Base-by-base conservation (phyloP, 2,113 vertebrate species). In the Oncorhynchus nerka region DNA sequence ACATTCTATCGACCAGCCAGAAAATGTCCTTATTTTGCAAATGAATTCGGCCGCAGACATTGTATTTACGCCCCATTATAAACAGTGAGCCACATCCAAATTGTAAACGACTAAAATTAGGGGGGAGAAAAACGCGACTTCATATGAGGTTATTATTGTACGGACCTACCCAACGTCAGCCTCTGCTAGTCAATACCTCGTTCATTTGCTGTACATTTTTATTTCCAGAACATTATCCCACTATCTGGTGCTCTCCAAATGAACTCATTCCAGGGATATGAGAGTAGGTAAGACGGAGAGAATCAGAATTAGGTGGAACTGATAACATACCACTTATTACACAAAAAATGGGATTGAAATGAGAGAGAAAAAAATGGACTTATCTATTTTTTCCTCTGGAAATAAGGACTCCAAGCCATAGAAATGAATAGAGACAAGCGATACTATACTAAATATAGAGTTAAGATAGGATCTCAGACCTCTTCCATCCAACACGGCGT, bases 271-370 rank as follows among this genome's bases (percentile, higher is more conserved):
- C 28, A 49, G 15, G 57, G 71, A 55, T 32, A 59, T 51, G 45
- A 74, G 6, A 4, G 13, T 4, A 1, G 15, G 22, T n/a, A 1
- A 20, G 70, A 32, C 67, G 13, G 28, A 3, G 30, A 68, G 19
- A 16, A 49, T 3, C 71, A n/a, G 12, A 71, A 16, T n/a, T 16
- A 78, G 2, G 66, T 5, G 5, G 26, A 22, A 49, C 51, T 72
- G 62, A 76, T 51, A 71, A 49, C 11, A 75, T 15, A n/a, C 6
- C 20, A 67, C 6, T 24, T 70, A 61, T 74, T 16, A 39, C 51
- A 57, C 65, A 48, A 80, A 79, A 66, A 76, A 79, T 57, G 6
- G 4, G 19, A 39, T 73, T 81, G 72, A 12, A 57, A 76, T 65
- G 51, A 13, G 66, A 83, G 20, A 65, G 32, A 34, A 34, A 16